These are phyloP conservation scores for Gymnothorax javanicus DNA, from an alignment of 2,797 vertebrate species.

Conservation along the genomic window DNA sequence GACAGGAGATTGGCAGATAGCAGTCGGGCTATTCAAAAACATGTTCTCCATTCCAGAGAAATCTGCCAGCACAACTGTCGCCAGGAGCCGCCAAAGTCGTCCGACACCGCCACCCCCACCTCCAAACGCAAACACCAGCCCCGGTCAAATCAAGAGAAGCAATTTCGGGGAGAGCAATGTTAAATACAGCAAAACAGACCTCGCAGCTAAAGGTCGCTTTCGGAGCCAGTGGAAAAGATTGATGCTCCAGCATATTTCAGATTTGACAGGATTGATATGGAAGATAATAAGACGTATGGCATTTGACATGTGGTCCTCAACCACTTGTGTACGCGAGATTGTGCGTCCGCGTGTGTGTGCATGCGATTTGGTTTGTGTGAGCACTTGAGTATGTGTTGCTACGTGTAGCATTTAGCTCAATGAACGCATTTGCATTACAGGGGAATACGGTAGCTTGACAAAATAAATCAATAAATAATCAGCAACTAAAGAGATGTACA, in stretches of 20 bases:
- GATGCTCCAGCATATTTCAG: neutral
- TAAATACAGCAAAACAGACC: neutral
- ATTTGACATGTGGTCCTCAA: neutral
- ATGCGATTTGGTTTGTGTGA: too few species aligned
- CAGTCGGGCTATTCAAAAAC: conserved; percentile 20
- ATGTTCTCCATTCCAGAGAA: conserved; percentile 33
- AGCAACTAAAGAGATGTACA: neutral
- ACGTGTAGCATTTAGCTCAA: too few species aligned
- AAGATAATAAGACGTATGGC: neutral
- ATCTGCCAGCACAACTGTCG: conserved; percentile 36
- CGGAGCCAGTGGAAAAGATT: neutral
- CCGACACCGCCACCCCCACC: neutral
- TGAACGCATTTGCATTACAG: neutral
- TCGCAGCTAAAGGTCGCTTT: neutral
- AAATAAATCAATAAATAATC: neutral
- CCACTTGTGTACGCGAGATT: neutral
- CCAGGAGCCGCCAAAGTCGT: neutral
- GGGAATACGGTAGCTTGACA: neutral
- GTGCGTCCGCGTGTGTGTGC: too few species aligned
- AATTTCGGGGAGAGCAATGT: conserved; percentile 23
- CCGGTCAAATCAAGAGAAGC: conserved; percentile 22
- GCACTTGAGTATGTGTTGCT: too few species aligned
- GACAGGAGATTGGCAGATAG: conserved; percentile 27
- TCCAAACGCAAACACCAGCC: conserved; percentile 3
- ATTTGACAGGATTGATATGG: conserved; percentile 6